Evolutionary conservation across 2,113 vertebrate species (phyloP).

Genomic region (Stercorarius parasiticus): DNA sequence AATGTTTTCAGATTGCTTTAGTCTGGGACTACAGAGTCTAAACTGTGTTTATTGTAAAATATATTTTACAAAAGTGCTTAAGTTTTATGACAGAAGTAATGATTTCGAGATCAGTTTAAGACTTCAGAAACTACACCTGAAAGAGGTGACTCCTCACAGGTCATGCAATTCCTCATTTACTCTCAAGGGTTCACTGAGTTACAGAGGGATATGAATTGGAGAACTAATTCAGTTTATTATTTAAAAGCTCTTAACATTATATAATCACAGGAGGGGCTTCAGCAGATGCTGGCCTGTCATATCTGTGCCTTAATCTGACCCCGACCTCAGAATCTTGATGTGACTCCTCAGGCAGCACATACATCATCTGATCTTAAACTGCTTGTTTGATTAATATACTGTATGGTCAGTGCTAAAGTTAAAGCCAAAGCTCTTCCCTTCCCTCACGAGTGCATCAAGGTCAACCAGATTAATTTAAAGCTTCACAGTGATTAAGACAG

Average conservation of each 20-base stretch:
- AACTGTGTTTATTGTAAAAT: background rate
- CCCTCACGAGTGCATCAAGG: background rate
- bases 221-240: background rate
- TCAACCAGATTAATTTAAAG: background rate
- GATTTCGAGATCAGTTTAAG: background rate
- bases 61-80: background rate
- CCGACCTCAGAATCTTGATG: background rate
- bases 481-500: background rate
- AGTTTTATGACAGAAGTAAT: background rate
- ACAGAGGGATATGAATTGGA: background rate
- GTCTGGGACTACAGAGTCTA: background rate
- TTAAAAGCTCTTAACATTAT: background rate
- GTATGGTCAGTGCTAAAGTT: background rate
- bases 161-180: background rate
- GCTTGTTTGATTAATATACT: background rate
- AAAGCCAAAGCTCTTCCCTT: background rate
- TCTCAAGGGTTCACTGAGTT: background rate
- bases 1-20: background rate
- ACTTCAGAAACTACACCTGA: background rate
- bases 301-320: background rate
- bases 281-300: background rate
- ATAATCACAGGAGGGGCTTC: background rate
- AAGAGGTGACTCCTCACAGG: background rate
- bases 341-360: background rate
- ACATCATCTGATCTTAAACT: background rate